phyloP scores from a whole-genome alignment of 2,888 invertebrate species.

The Eupeodes luniger region DNA sequence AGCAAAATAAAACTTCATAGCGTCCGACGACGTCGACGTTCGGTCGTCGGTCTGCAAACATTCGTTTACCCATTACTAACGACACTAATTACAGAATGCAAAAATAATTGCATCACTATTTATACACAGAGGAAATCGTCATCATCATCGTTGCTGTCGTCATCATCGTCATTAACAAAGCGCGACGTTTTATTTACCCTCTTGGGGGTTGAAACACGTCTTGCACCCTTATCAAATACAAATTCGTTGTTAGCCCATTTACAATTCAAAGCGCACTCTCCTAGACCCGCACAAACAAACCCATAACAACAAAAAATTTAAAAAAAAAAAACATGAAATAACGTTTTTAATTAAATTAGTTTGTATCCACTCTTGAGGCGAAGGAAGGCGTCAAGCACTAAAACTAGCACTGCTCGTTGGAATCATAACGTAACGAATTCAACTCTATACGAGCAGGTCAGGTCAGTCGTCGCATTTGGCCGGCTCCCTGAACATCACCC shows the following conservation, averaged over 20 bases:
- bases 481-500: background rate
- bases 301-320: background rate
- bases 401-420: conserved; percentile 32
- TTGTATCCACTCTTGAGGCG: conserved; percentile 57
- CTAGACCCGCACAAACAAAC: conserved; percentile 14
- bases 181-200: conserved; percentile 25
- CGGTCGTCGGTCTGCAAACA: conserved; percentile 51
- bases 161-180: conserved; percentile 47
- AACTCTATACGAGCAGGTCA: background rate
- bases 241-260: conserved; percentile 26
- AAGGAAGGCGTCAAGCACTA: conserved; percentile 44
- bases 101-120: conserved; percentile 63
- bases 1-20: conserved; percentile 17
- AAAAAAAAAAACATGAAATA: background rate
- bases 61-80: conserved; percentile 65
- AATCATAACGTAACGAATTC: conserved; percentile 21
- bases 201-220: conserved; percentile 32
- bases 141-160: conserved; percentile 30
- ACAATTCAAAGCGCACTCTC: conserved; percentile 41
- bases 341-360: conserved; percentile 62
- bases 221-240: conserved; percentile 50
- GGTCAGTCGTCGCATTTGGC: conserved; percentile 14
- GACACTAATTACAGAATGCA: conserved; percentile 71
- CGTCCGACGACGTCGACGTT: background rate
- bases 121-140: conserved; percentile 46